These are phyloP conservation scores for Spheniscus mendiculus DNA, from an alignment of 2,113 vertebrate genomes.

Conservation along the genomic window DNA sequence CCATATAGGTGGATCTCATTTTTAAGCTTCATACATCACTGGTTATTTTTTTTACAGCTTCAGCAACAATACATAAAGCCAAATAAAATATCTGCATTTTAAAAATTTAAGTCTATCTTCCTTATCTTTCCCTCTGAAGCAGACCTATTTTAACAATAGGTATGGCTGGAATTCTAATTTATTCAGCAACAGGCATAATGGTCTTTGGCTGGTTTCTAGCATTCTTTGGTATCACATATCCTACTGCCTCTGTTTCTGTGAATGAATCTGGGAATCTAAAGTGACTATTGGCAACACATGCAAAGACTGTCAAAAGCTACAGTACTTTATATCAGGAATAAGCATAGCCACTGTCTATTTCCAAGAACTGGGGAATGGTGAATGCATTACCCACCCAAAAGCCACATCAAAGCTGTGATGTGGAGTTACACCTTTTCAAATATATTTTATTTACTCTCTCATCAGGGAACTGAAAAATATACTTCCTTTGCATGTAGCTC, in stretches of 20 bases:
- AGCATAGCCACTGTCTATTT: not conserved
- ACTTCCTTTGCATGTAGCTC: not conserved
- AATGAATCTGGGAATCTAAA: not conserved
- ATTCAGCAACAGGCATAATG: not conserved
- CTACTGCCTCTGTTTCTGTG: not conserved
- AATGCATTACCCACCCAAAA: rapidly evolving
- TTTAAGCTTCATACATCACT: not conserved
- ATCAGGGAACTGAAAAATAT: not conserved
- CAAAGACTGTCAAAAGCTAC: not conserved
- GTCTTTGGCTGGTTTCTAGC: not conserved
- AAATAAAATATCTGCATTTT: not conserved
- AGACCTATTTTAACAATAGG: not conserved
- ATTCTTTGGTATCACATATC: not conserved
- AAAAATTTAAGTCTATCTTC: not conserved
- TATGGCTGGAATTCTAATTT: not conserved
- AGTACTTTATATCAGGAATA: not conserved
- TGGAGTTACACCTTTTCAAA: not conserved
- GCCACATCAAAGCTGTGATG: rapidly evolving
- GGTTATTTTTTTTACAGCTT: not conserved
- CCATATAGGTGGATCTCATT: not conserved
- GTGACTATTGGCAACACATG: not conserved
- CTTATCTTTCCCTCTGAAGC: not conserved
- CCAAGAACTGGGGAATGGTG: not conserved
- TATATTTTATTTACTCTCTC: not conserved
- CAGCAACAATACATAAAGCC: not conserved